A percentile compares a stretch with the other conserved stretches of the same genome.
These are phyloP conservation scores for Tipula confusa DNA, from an alignment of 2,888 invertebrate species.

Conservation along the genomic window DNA sequence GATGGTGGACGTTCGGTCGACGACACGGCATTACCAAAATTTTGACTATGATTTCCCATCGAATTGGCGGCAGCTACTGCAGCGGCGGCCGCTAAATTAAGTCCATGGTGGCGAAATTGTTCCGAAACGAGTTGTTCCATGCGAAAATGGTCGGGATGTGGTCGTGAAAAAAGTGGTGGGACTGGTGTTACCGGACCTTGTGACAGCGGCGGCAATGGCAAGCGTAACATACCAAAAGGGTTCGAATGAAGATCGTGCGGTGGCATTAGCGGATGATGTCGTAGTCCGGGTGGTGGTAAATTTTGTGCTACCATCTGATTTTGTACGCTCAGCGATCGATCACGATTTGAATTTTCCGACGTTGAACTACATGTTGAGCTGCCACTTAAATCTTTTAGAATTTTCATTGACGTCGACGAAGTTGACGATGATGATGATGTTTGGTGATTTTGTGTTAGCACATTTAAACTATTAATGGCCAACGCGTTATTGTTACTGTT, in stretches of 20 bases:
- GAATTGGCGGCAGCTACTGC: slow-evolving; percentile 58
- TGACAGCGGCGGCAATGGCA: slow-evolving; percentile 68
- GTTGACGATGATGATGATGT: slow-evolving; percentile 32
- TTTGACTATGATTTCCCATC: slow-evolving; percentile 58
- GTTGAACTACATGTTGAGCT: slow-evolving; percentile 46
- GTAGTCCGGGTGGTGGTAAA: slow-evolving; percentile 59
- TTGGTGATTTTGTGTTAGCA: slow-evolving; percentile 35
- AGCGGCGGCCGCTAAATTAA: slow-evolving; percentile 71
- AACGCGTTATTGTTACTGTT: slow-evolving; percentile 35
- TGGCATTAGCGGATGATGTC: slow-evolving; percentile 64
- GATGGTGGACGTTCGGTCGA: slow-evolving; percentile 54
- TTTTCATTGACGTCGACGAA: slow-evolving; percentile 36
- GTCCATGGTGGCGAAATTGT: slow-evolving; percentile 74
- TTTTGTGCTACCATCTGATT: slow-evolving; percentile 54
- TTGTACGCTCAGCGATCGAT: slow-evolving; percentile 58
- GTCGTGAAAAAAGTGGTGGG: slow-evolving; percentile 69
- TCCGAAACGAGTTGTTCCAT: slow-evolving; percentile 81
- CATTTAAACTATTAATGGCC: slow-evolving; percentile 32
- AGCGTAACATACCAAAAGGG: slow-evolving; percentile 70
- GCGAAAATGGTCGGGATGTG: slow-evolving; percentile 74
- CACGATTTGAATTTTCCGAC: slow-evolving; percentile 55
- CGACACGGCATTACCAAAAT: slow-evolving; percentile 52
- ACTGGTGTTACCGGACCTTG: slow-evolving; percentile 64
- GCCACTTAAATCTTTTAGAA: slow-evolving; percentile 39
- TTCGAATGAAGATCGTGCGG: slow-evolving; percentile 68